Base-by-base conservation (phyloP, 2,888 invertebrate genomes). In the Altica lythri region DNA sequence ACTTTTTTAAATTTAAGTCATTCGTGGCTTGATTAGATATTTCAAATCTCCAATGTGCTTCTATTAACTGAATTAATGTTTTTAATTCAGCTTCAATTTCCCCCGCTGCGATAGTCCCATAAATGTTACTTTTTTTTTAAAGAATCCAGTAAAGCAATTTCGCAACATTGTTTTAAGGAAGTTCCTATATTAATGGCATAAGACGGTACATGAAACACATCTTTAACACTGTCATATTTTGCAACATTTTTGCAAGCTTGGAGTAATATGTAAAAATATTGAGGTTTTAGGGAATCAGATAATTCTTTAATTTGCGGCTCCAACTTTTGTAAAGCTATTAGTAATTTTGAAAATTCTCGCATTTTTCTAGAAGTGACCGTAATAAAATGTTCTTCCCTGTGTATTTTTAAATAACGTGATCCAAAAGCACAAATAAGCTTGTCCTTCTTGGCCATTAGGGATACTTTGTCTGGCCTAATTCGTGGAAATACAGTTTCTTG, bases 51-150 rank as follows among this genome's bases (percentile, higher is more conserved):
- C 60, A 61, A 17, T 61, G 30, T 4, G 30, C 17, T 47, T 50
- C 51, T 32, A 65, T 56, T 6, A 67, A 27, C 37, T 60, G 57
- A 40, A 60, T 60, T 22, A 65, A 25, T 6, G 53, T 62, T 60
- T 55, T 60, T 8, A 67, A 34, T 8, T 65, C 60, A 4, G 60
- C 53, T 51, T 66, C 62, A 4, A 45, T 48, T 32, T 61, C 52
- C 8, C 55, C n/a, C n/a, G n/a, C n/a, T n/a, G n/a, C n/a, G n/a
- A n/a, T n/a, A n/a, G n/a, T n/a, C n/a, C n/a, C 59, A 4, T 54
- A 13, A 4, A 19, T 13, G 8, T 55, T 30, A 14, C 53, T 52
- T 60, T 47, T 59, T 55, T 63, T 64, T 17, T 59, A 40, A 5
- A 43, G 58, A 48, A 32, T 50, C n/a, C n/a, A n/a, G n/a, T n/a